Conservation (phyloP, 2,113 vertebrate species). For the Phylloscopus trochiloides region DNA sequence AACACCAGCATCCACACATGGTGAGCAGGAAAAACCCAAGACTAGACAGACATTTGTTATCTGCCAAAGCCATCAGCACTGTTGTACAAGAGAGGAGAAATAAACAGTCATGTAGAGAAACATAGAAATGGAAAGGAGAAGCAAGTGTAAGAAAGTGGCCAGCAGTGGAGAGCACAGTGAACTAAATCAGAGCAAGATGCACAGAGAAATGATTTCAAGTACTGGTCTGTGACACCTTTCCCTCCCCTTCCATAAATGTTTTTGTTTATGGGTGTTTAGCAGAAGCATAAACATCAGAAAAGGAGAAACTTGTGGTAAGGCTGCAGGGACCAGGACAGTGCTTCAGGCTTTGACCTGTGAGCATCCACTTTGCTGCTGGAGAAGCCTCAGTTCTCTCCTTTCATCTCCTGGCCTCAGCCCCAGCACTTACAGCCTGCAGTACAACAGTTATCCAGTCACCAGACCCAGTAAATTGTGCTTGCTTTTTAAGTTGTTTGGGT, state of each 20-base stretch:
- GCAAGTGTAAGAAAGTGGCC: background rate
- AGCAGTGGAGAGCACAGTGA: background rate
- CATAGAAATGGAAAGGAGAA: background rate
- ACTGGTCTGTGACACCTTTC: background rate
- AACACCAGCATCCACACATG: background rate
- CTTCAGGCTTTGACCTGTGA: background rate
- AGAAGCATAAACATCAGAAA: background rate
- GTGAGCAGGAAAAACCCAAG: background rate
- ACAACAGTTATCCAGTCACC: background rate
- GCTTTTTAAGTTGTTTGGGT: slow-evolving; percentile 45
- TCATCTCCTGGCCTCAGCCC: slow-evolving; percentile 41
- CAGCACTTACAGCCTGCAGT: slow-evolving; percentile 2
- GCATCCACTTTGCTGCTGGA: background rate
- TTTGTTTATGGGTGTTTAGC: background rate
- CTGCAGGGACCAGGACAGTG: background rate
- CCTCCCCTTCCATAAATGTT: background rate
- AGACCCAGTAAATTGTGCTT: slow-evolving; percentile 16
- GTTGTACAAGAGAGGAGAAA: background rate
- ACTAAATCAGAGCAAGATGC: background rate
- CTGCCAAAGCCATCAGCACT: background rate
- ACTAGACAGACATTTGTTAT: background rate
- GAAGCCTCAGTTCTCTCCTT: slow-evolving; percentile 33
- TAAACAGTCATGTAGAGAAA: background rate
- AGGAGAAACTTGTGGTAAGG: background rate
- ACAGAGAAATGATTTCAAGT: background rate